These are phyloP conservation scores for Protaetia brevitarsis DNA, from an alignment of 1,140 invertebrate species.

Conservation along the genomic window DNA sequence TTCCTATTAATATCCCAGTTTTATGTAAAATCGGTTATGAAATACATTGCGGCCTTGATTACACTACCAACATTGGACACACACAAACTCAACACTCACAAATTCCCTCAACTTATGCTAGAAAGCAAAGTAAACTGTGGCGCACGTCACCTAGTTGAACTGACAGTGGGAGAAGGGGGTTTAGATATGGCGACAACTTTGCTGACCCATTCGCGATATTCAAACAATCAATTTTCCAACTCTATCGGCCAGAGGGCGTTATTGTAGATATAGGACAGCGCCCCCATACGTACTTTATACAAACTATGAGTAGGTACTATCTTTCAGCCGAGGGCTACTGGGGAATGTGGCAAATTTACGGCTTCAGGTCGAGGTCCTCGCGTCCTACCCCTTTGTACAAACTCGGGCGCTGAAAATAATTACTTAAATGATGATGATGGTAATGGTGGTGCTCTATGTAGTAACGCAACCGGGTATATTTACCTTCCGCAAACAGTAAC, in stretches of 20 bases:
- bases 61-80: too few species aligned
- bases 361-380: background rate
- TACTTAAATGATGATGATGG: conserved; percentile 4
- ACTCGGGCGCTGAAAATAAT: conserved; percentile 1
- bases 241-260: background rate
- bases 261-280: background rate
- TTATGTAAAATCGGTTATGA: too few species aligned
- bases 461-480: background rate
- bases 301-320: too few species aligned
- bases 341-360: background rate
- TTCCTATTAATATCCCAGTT: too few species aligned
- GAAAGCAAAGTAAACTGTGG: too few species aligned
- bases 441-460: background rate
- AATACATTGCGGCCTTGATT: too few species aligned
- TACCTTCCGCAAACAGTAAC: conserved; percentile 1
- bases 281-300: too few species aligned
- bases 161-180: too few species aligned
- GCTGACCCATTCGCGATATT: background rate
- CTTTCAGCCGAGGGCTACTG: background rate
- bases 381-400: background rate
- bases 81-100: too few species aligned
- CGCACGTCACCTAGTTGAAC: too few species aligned
- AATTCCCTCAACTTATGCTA: too few species aligned
- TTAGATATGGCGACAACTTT: too few species aligned
- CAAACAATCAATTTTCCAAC: background rate